phyloP scores from a whole-genome alignment of 2,888 invertebrate species.

The Dasypogon diadema region DNA sequence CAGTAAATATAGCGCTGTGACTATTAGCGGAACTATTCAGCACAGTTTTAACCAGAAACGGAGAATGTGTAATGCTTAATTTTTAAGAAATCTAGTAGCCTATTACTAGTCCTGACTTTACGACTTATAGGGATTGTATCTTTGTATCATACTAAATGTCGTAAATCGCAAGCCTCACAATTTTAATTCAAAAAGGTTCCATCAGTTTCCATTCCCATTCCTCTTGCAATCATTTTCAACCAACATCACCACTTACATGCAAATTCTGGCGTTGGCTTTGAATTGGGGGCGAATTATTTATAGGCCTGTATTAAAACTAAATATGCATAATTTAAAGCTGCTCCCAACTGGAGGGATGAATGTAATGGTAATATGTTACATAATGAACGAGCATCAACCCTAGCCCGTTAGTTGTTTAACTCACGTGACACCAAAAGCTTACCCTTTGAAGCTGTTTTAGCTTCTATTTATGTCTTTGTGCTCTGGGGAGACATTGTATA shows the following conservation, averaged over 20 bases:
- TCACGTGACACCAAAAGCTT: neutral
- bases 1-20: too few relatives aligned
- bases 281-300: conserved; percentile 47
- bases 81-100: too few relatives aligned
- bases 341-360: conserved; percentile 34
- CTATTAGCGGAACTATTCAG: too few relatives aligned
- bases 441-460: conserved; percentile 42
- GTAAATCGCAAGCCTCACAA: too few relatives aligned
- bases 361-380: conserved; percentile 38
- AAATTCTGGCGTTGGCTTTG: conserved; percentile 8
- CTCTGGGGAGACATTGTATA: conserved; percentile 26
- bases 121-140: too few relatives aligned
- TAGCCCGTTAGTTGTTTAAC: neutral
- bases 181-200: too few relatives aligned
- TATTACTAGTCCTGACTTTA: too few relatives aligned
- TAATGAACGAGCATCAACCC: conserved; percentile 40
- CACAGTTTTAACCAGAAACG: too few relatives aligned
- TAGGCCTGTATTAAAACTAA: conserved; percentile 49
- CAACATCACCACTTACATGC: conserved; percentile 11
- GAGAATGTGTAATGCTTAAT: too few relatives aligned
- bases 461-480: conserved; percentile 14
- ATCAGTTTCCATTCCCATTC: neutral
- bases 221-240: too few relatives aligned
- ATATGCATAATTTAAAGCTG: conserved; percentile 51
- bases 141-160: too few relatives aligned